Base-by-base conservation (phyloP, 2,113 vertebrate species). In the Orycteropus afer region DNA sequence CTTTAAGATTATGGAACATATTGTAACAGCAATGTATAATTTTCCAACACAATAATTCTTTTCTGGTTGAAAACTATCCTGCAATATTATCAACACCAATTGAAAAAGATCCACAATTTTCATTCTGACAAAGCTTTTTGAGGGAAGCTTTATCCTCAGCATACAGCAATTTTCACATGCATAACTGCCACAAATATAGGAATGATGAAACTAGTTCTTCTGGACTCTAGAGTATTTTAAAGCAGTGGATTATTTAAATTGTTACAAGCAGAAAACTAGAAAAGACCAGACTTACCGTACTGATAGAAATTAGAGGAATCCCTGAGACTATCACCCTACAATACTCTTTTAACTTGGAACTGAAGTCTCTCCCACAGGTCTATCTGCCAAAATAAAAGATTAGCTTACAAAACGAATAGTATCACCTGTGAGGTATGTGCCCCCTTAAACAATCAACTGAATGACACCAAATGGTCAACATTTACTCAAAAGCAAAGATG, bases 11-110 rank as follows among this genome's bases (percentile, higher is more conserved):
- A 97, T 95, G 94, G 95, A 96, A 97, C 20, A 97, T 59, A 90
- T 11, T 97, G 79, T 97, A 98, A 97, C 77, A 97, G 87, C 95
- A 98, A 92, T 84, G 97, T 98, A 83, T 97, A 98, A 98, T 98
- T 98, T 98, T 97, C 96, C 69, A 97, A 86, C 78, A 98, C 81
- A 96, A 92, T 96, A 96, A 97, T 98, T 98, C 97, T 97, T 97
- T 98, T 98, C 97, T 97, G 97, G 96, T 78, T 98, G 97, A 98
- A 98, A 98, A 95, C 77, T 96, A 98, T 95, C 96, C 95, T 98
- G 86, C 97, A 98, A 97, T 98, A 97, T 97, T 96, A 97, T 77
- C 95, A 97, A 86, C 94, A 97, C 96, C 97, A 97, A 97, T 78
- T 93, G 81, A 90, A 98, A 98, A 69, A 97, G 96, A 98, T 86